Base-by-base conservation (phyloP, 2,888 invertebrate genomes). In the Lutraria lutraria region DNA sequence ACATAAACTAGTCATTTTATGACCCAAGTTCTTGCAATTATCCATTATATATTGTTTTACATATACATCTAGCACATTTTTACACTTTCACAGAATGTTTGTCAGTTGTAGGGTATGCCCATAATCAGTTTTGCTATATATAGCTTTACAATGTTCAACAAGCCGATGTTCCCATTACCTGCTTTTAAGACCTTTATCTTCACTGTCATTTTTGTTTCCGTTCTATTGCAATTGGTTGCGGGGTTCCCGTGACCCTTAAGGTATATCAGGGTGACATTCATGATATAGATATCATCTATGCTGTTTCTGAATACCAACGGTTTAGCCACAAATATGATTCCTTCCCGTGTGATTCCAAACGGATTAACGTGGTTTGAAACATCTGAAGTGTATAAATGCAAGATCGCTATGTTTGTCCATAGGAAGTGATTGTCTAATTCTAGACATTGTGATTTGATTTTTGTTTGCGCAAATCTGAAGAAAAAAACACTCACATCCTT, bases 251-350 rank as follows among this genome's bases (percentile, higher is more conserved):
- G 56, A 21, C 54, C 72, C 53, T 54, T 60, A 31, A 63, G 79
- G 12, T 52, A 83, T 0, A 89, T n/a, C 79, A 87, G 25, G 4
- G 81, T 86, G 0, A 87, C 85, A 43, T 89, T 85, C 15, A 89
- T 53, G n/a, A 89, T 87, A 4, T 83, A 60, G 52, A 87, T 89
- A 34, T 89, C 89, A 21, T 56, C 16, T 25, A 89, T 89, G 52
- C 56, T 68, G 29, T 87, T 87, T 19, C 60, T 43, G 53, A 79
- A 85, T 12, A 83, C 83, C 21, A 89, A 80, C 13, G 80, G 85
- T 25, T 81, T 84, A 3, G 85, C 72, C 8, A 87, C 89, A 43
- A 81, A 68, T 19, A 89, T 68, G 0, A 89, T 60, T 29, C 87
- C 89, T 21, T 76, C 53, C 12, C 52, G n/a, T 34, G 85, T 89